These are phyloP conservation scores for Carabus problematicus DNA, from an alignment of 2,888 invertebrate genomes.

Conservation along the genomic window DNA sequence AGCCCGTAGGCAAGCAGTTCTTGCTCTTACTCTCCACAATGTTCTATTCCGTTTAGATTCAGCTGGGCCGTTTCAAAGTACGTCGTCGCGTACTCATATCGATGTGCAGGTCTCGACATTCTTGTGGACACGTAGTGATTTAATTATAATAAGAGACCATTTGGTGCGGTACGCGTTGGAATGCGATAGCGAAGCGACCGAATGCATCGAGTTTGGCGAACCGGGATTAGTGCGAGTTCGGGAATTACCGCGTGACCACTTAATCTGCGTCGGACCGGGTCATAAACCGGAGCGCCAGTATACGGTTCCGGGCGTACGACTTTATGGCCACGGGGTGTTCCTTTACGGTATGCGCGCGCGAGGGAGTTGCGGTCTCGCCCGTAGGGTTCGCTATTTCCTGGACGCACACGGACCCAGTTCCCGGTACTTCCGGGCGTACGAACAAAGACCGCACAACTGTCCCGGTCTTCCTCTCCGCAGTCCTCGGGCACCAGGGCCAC, in stretches of 20 bases:
- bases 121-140: slow-evolving; percentile 12
- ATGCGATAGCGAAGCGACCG: neutral
- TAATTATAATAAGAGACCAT: slow-evolving; percentile 5
- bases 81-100: no score
- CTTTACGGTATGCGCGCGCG: neutral
- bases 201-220: neutral
- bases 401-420: neutral
- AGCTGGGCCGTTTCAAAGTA: no score
- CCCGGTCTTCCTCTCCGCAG: no score
- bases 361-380: neutral
- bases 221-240: slow-evolving; percentile 54
- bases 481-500: no score
- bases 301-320: neutral
- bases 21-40: neutral
- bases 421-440: neutral
- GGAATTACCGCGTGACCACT: slow-evolving; percentile 58
- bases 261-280: slow-evolving; percentile 57
- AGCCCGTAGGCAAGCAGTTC: neutral
- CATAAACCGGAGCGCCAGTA: slow-evolving; percentile 54
- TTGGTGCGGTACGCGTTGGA: neutral
- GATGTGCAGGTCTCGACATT: neutral
- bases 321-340: neutral
- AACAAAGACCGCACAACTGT: neutral
- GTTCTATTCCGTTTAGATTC: no score
- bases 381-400: slow-evolving; percentile 3